Percentiles rank a stretch among this genome's conserved stretches.
phyloP scores from a whole-genome alignment of 1,140 invertebrate species.

The Pygmarrhopalites habei region DNA sequence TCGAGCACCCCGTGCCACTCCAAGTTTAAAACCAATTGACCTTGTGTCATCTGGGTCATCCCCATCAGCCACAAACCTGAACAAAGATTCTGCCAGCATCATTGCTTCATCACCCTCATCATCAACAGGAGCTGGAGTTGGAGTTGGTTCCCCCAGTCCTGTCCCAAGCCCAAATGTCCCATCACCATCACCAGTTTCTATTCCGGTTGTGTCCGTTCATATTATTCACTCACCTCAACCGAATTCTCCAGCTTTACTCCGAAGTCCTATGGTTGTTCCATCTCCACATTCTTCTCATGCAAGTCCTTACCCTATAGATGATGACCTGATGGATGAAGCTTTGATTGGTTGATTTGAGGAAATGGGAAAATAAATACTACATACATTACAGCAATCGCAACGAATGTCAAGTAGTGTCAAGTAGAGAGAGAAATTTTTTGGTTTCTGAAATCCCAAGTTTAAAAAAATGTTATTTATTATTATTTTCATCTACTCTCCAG shows the following conservation, averaged over 20 bases:
- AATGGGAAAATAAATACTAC: no score
- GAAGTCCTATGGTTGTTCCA: slow-evolving; percentile 55
- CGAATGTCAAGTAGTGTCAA: no score
- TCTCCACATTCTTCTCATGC: slow-evolving; percentile 60
- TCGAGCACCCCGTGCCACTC: no score
- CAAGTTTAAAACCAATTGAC: no score
- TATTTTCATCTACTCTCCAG: no score
- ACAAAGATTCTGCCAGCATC: no score
- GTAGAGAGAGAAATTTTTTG: no score
- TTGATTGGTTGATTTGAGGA: slow-evolving; percentile 60
- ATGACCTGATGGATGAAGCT: slow-evolving; percentile 82
- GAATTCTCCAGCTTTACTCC: slow-evolving; percentile 32
- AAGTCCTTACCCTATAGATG: slow-evolving; percentile 74
- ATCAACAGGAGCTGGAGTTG: not conserved
- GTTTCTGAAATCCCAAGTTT: no score
- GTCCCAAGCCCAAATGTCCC: not conserved
- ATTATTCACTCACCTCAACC: slow-evolving; percentile 70
- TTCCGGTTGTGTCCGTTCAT: slow-evolving; percentile 49
- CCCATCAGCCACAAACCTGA: not conserved
- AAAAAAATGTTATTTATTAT: no score
- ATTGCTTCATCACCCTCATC: no score
- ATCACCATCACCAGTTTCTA: not conserved
- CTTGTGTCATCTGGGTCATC: no score
- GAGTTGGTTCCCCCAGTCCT: not conserved
- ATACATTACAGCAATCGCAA: no score